Conservation (phyloP, 1,140 invertebrate genomes). For the Euwallacea fornicatus region DNA sequence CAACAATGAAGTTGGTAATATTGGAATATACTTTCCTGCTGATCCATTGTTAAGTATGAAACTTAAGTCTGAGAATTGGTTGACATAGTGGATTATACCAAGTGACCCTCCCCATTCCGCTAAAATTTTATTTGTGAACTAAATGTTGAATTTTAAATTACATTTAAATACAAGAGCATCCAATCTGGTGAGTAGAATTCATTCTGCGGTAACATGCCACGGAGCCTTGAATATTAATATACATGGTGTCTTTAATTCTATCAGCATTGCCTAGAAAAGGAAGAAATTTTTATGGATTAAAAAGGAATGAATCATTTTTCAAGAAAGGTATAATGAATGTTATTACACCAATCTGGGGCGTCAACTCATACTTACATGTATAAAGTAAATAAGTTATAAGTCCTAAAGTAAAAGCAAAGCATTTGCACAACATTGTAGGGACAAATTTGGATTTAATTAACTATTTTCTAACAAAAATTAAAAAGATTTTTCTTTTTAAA, state of each 20-base stretch:
- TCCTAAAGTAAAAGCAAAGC: no score
- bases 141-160: no score
- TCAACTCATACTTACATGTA: no score
- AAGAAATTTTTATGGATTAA: background rate
- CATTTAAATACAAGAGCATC: constrained; percentile 75
- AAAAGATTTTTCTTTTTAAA: no score
- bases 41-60: constrained; percentile 72
- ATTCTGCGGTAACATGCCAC: constrained; percentile 82
- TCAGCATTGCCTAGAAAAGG: constrained; percentile 53
- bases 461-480: no score
- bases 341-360: no score
- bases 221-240: constrained; percentile 69
- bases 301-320: constrained; percentile 5
- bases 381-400: no score
- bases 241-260: constrained; percentile 78
- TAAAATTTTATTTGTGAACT: constrained; percentile 63
- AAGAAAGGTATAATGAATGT: background rate
- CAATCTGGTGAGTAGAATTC: constrained; percentile 91
- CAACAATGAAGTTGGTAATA: constrained; percentile 67
- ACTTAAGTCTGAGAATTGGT: constrained; percentile 62
- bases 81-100: constrained; percentile 79
- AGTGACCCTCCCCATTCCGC: constrained; percentile 73
- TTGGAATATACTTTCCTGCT: constrained; percentile 70
- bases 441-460: no score
- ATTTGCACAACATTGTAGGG: no score